Evolutionary conservation across 2,113 vertebrate species (phyloP), one percentile per base, ranked within the genome.

Genomic region (Rousettus leschenaultii): DNA sequence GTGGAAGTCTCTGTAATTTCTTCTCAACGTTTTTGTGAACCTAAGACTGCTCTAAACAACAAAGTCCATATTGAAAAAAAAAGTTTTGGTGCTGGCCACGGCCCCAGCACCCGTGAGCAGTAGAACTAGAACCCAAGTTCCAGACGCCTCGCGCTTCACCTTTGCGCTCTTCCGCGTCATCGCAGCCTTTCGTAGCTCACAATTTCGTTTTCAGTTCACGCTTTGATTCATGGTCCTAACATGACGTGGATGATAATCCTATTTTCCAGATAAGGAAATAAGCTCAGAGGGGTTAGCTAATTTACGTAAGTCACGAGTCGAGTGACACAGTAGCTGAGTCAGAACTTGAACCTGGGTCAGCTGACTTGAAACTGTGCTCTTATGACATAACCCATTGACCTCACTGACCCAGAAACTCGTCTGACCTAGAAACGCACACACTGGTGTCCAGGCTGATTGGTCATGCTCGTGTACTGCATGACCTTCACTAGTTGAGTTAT

Each of bases 21-120:
- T 33, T 7, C 26, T 70, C 48, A 38, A 21, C 12, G 55, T 53
- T 57, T 4, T 22, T 65, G 48, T 74, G 83, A 88, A 78, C 40
- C 55, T 66, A 73, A 87, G 85, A 66, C n/a, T 28, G 8, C 28
- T 78, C 38, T 96, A 53, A 88, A 91, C 83, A 87, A 51, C 12
- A 75, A 66, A 66, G 63, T 38, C 22, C 13, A 45, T 59, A 18
- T 89, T 33, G 53, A 59, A 74, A 65, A 35, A n/a, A 35, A 40
- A 83, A 22, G 10, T 7, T 16, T 51, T 1, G 12, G 35, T 33
- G 11, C 30, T 35, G 5, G 38, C 35, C 66, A 57, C 51, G 57
- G 33, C 51, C 57, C 26, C 33, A 10, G 43, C 7, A 10, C 3
- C 12, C 48, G 48, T 79, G 51, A 68, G 30, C 40, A 45, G 21